Evolutionary conservation across 2,113 vertebrate species (phyloP).

Genomic region (Paradisaea rubra): DNA sequence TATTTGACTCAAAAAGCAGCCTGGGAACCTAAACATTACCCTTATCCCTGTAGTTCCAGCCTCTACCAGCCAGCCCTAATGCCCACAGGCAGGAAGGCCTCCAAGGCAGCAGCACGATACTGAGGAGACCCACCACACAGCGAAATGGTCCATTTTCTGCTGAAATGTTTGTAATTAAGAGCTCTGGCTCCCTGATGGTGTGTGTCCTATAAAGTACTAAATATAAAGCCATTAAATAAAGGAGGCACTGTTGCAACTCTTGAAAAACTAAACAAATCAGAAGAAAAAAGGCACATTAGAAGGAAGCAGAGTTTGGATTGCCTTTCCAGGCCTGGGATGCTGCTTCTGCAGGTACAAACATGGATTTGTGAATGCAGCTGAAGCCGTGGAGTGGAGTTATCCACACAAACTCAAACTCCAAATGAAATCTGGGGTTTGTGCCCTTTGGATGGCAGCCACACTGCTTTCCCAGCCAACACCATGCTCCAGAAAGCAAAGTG

Average conservation of each 20-base stretch:
- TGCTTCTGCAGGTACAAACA: not conserved
- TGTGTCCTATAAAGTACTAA: not conserved
- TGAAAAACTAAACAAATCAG: not conserved
- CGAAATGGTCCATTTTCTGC: not conserved
- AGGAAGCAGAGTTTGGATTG: not conserved
- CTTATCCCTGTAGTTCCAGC: not conserved
- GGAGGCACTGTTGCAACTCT: not conserved
- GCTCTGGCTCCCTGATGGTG: not conserved
- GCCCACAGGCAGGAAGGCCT: not conserved
- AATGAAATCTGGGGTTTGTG: not conserved
- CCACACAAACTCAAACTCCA: not conserved
- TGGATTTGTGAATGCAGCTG: not conserved
- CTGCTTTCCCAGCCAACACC: rapidly evolving
- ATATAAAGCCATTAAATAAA: not conserved
- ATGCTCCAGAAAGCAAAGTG: not conserved
- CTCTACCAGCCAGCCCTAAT: not conserved
- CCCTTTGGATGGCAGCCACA: not conserved
- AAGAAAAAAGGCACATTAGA: not conserved
- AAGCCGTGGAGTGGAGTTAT: not conserved
- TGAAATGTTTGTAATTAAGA: not conserved
- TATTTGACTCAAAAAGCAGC: not conserved
- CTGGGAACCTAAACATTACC: not conserved
- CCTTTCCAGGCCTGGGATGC: not conserved
- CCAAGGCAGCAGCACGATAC: not conserved
- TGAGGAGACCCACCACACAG: not conserved